Percentiles rank a stretch among this genome's conserved stretches.
These are phyloP conservation scores for Ceuthmochares aereus DNA, from an alignment of 2,113 vertebrate species.

Conservation along the genomic window DNA sequence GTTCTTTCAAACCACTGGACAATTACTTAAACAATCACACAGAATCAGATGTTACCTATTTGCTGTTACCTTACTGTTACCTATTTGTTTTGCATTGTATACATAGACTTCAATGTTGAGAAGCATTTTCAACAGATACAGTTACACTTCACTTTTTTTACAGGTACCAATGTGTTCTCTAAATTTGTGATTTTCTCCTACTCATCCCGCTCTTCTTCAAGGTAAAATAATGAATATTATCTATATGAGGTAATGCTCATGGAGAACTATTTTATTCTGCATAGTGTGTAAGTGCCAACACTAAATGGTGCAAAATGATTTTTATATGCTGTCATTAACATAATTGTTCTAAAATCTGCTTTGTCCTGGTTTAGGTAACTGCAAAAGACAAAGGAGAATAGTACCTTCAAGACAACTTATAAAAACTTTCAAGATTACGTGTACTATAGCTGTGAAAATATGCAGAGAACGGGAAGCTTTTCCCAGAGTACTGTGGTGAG, in stretches of 20 bases:
- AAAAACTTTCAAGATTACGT: neutral
- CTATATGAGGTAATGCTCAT: neutral
- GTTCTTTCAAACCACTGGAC: neutral
- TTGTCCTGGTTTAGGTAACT: neutral
- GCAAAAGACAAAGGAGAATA: neutral
- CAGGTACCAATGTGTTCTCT: neutral
- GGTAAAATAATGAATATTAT: neutral
- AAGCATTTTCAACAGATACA: neutral
- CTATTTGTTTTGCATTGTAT: neutral
- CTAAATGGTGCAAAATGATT: neutral
- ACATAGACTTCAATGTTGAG: neutral
- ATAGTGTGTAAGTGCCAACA: neutral
- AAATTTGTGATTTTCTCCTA: neutral
- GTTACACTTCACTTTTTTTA: neutral
- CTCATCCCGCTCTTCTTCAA: neutral
- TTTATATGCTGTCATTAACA: neutral
- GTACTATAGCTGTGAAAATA: neutral
- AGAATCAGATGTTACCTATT: neutral
- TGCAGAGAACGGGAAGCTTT: neutral
- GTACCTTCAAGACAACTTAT: neutral
- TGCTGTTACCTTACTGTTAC: too few relatives aligned
- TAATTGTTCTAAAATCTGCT: neutral
- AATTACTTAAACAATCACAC: neutral
- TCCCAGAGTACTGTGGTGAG: neutral
- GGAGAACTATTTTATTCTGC: neutral